Conservation (phyloP, 1,140 invertebrate species). For the Patella vulgata region DNA sequence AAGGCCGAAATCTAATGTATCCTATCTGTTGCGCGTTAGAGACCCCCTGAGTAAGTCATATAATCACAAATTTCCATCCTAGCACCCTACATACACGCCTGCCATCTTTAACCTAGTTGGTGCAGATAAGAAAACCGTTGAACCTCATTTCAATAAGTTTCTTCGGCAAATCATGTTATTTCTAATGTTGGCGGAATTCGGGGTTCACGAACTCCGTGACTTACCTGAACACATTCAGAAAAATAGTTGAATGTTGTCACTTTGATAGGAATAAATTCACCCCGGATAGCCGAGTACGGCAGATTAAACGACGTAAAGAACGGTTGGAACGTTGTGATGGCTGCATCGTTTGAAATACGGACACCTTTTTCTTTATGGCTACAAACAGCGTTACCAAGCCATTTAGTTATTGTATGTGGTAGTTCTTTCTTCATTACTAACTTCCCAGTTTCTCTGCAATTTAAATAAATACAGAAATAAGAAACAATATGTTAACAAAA, state of each 20-base stretch:
- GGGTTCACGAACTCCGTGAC: no score
- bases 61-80: no score
- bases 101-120: no score
- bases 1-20: no score
- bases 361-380: slow-evolving; percentile 84
- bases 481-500: background rate
- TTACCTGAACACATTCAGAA: slow-evolving; percentile 72
- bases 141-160: no score
- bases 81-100: no score
- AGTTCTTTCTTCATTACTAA: slow-evolving; percentile 70
- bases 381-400: slow-evolving; percentile 92
- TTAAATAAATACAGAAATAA: background rate
- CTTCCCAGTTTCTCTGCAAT: slow-evolving; percentile 8
- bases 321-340: slow-evolving; percentile 84
- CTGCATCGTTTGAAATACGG: slow-evolving; percentile 73
- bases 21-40: no score
- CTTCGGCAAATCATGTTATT: no score
- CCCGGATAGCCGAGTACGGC: slow-evolving; percentile 87
- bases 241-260: slow-evolving; percentile 94
- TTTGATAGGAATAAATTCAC: slow-evolving; percentile 88
- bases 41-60: no score
- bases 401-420: slow-evolving; percentile 90
- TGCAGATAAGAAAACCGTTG: no score
- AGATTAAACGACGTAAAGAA: slow-evolving; percentile 87
- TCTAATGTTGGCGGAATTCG: no score